phyloP scores from a whole-genome alignment of 2,797 vertebrate species.

The Ciconia nigra region DNA sequence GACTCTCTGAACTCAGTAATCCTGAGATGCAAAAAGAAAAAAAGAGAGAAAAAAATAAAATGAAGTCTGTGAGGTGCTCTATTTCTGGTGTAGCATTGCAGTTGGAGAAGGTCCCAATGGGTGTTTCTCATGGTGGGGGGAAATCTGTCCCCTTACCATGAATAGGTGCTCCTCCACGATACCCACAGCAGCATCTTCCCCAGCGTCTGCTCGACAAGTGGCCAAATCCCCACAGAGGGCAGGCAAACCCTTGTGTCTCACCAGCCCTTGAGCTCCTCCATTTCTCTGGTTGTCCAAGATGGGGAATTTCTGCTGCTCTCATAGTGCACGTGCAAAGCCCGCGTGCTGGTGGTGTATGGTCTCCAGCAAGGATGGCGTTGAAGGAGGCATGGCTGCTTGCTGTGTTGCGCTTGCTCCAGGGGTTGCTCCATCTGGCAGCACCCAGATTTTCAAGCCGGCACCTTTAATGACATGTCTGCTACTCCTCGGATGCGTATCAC shows the following conservation, averaged over 20 bases:
- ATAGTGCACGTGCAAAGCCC: background rate
- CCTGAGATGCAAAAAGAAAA: background rate
- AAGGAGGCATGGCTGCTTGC: background rate
- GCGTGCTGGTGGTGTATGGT: background rate
- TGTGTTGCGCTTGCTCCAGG: rapidly evolving
- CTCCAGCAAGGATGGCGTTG: background rate
- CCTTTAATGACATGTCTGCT: background rate
- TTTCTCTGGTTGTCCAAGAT: background rate
- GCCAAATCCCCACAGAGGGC: background rate
- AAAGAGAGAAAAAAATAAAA: background rate
- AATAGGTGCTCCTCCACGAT: rapidly evolving
- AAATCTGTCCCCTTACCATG: background rate
- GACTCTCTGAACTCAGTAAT: background rate
- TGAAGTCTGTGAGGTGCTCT: background rate
- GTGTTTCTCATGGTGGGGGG: background rate
- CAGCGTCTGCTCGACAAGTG: background rate
- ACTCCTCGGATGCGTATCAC: rapidly evolving
- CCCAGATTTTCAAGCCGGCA: background rate
- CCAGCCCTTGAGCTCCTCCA: background rate
- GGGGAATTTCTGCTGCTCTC: background rate
- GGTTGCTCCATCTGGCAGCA: background rate
- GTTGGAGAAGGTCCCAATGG: background rate
- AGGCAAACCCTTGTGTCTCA: rapidly evolving
- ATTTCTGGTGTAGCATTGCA: background rate
- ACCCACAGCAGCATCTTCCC: background rate